Evolutionary conservation across 1,140 invertebrate genomes (phyloP).

Genomic region (Homalodisca vitripennis): DNA sequence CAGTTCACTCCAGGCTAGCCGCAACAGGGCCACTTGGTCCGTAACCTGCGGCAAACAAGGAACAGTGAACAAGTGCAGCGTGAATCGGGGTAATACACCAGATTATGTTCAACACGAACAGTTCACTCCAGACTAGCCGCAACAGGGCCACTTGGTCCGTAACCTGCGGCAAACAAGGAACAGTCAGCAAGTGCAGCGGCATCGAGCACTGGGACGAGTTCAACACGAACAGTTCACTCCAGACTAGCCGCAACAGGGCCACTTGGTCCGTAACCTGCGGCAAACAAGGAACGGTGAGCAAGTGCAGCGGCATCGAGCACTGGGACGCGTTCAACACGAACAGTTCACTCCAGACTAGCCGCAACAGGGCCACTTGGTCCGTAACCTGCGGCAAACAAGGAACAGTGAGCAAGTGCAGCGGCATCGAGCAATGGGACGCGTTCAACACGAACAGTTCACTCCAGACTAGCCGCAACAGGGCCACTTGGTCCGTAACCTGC

Average conservation of each 20-base stretch:
- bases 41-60: no score
- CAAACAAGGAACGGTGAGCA: no score
- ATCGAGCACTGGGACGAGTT: constrained; percentile 98
- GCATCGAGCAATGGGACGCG: constrained; percentile 97
- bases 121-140: no score
- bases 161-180: constrained; percentile 87
- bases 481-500: constrained; percentile 76
- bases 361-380: constrained; percentile 88
- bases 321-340: constrained; percentile 98
- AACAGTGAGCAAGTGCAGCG: no score
- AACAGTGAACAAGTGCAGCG: no score
- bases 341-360: constrained; percentile 95
- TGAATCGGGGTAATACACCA: no score
- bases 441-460: constrained; percentile 97
- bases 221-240: constrained; percentile 97
- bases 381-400: constrained; percentile 55
- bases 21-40: constrained; percentile 88
- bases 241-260: constrained; percentile 90
- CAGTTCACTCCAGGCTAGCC: constrained; percentile 95
- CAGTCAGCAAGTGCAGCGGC: constrained; percentile 95
- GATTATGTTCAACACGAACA: no score
- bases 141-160: no score
- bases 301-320: constrained; percentile 96
- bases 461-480: constrained; percentile 94
- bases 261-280: constrained; percentile 76